Evolutionary conservation across 2,113 vertebrate genomes (phyloP).

Genomic region (Chionomys nivalis): DNA sequence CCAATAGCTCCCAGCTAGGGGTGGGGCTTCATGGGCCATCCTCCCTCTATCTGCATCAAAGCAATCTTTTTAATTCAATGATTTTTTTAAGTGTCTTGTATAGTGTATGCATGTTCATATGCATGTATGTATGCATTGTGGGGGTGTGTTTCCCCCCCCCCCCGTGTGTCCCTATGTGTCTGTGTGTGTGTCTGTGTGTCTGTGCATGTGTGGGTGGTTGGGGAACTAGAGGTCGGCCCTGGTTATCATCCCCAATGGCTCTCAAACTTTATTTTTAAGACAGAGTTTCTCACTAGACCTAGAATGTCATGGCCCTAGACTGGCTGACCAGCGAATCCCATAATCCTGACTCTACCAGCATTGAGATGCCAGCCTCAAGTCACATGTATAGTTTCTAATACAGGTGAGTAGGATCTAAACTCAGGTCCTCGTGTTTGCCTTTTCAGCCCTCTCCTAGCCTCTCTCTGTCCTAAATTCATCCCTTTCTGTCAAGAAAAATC

Average conservation of each 20-base stretch:
- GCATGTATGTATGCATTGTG: no score
- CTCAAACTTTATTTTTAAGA: neutral
- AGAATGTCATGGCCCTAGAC: neutral
- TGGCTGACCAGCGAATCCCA: neutral
- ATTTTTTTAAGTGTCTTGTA: neutral
- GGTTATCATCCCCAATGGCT: neutral
- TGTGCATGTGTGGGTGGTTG: neutral
- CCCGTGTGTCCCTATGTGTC: no score
- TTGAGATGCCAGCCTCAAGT: neutral
- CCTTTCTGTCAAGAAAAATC: slow-evolving; percentile 21
- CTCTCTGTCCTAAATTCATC: neutral
- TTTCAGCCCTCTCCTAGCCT: neutral
- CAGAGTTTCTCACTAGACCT: neutral
- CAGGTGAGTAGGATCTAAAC: neutral
- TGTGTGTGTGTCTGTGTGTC: neutral
- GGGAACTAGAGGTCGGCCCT: neutral
- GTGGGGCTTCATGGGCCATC: neutral
- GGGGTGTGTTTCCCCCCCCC: no score
- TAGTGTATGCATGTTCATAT: neutral
- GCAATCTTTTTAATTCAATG: neutral
- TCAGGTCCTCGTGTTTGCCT: neutral
- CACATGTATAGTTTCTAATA: neutral
- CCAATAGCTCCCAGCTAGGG: neutral
- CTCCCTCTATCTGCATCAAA: neutral
- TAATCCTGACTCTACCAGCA: neutral